phyloP scores from a whole-genome alignment of 1,140 invertebrate species.

The Oryctes rhinoceros region DNA sequence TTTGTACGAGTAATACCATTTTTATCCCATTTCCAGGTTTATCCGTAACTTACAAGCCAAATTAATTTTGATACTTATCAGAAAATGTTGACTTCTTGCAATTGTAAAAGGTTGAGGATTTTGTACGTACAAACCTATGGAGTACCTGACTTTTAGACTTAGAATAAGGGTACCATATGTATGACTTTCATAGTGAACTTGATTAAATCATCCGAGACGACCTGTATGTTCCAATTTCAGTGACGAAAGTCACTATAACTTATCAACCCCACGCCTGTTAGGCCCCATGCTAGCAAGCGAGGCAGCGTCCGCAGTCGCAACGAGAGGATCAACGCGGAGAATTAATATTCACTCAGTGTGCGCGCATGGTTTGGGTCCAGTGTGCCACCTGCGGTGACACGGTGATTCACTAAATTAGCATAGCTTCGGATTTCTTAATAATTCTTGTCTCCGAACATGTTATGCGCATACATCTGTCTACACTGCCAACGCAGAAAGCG shows the following conservation, averaged over 20 bases:
- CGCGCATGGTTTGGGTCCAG: slow-evolving; percentile 38
- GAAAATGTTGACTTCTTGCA: too few relatives aligned
- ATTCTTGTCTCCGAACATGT: slow-evolving; percentile 46
- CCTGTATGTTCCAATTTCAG: slow-evolving; percentile 38
- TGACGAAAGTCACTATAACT: slow-evolving; percentile 42
- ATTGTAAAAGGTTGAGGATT: too few relatives aligned
- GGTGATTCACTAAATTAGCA: slow-evolving; percentile 51
- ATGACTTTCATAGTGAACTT: not conserved
- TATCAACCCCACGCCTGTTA: slow-evolving; percentile 42
- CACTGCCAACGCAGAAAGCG: slow-evolving; percentile 10
- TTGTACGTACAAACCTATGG: too few relatives aligned
- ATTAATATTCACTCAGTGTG: slow-evolving; percentile 44
- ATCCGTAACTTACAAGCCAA: too few relatives aligned
- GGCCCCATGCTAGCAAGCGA: slow-evolving; percentile 42
- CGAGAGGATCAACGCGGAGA: slow-evolving; percentile 12
- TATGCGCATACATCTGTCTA: slow-evolving; percentile 15
- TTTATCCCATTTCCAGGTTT: too few relatives aligned
- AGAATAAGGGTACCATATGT: too few relatives aligned
- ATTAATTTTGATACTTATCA: too few relatives aligned
- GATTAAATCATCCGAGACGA: slow-evolving; percentile 21
- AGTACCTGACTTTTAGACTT: too few relatives aligned
- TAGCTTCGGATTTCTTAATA: slow-evolving; percentile 51
- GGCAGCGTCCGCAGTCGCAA: not conserved
- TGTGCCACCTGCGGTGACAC: slow-evolving; percentile 48
- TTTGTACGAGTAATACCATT: too few relatives aligned